phyloP scores from a whole-genome alignment of 1,140 invertebrate species.

The Leptoteleia sp. region DNA sequence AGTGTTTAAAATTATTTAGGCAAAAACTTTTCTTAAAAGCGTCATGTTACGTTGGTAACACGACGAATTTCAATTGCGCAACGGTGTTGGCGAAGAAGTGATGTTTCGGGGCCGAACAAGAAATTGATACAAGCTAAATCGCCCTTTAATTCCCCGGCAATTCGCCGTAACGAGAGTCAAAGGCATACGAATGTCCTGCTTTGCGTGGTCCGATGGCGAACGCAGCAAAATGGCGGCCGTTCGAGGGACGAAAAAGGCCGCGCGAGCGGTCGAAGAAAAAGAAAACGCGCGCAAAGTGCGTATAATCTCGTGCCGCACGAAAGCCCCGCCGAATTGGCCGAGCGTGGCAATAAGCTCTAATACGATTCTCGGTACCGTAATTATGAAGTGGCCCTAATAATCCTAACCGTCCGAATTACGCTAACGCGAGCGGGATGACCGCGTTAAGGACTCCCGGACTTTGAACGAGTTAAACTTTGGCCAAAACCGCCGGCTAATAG shows the following conservation, averaged over 20 bases:
- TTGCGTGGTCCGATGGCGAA: slow-evolving; percentile 41
- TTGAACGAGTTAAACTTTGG: slow-evolving; percentile 39
- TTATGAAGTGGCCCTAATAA: slow-evolving; percentile 67
- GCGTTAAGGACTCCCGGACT: slow-evolving; percentile 30
- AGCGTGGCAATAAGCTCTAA: slow-evolving; percentile 58
- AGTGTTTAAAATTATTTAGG: too few relatives aligned
- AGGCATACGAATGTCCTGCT: background rate
- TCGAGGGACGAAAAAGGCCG: too few relatives aligned
- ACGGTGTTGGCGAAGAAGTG: too few relatives aligned
- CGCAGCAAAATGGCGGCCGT: slow-evolving; percentile 62
- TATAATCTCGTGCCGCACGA: slow-evolving; percentile 64
- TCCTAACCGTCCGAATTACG: slow-evolving; percentile 66
- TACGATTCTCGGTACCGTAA: slow-evolving; percentile 64
- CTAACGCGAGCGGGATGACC: slow-evolving; percentile 40
- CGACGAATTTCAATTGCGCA: too few relatives aligned
- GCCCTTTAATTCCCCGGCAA: slow-evolving; percentile 17
- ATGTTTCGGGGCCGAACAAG: too few relatives aligned
- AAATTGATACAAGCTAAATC: slow-evolving; percentile 9
- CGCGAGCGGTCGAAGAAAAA: slow-evolving; percentile 26
- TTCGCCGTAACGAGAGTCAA: slow-evolving; percentile 4
- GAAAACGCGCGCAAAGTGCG: slow-evolving; percentile 20
- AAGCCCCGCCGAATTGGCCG: slow-evolving; percentile 29
- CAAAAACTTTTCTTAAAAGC: too few relatives aligned
- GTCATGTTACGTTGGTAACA: too few relatives aligned
- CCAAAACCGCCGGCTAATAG: slow-evolving; percentile 57